Evolutionary conservation across 2,113 vertebrate species (phyloP), one percentile per base, ranked within the genome.

Genomic region (Larimichthys polyactis): DNA sequence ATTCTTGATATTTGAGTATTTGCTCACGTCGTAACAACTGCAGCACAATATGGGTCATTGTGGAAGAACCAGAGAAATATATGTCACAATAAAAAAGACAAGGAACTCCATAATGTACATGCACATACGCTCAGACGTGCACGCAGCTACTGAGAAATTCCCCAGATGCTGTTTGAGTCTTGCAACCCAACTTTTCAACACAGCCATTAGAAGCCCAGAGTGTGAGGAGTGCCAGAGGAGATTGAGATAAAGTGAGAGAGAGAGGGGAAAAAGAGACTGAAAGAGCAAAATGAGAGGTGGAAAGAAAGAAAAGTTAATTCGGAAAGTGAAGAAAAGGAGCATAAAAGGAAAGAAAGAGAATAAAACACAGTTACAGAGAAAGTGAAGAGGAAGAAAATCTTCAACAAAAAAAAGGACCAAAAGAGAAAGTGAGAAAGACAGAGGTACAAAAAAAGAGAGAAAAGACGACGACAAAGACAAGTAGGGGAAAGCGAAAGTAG

Each of bases 401-500:
- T 73, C 24, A 19, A 68, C n/a, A 52, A 63, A 68, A 52, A 63
- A 57, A 24, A 22, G 36, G 69, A 54, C 44, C 10, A 32, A 71
- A 29, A 70, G 19, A 71, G 40, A 72, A 49, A 32, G 62, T 16
- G 11, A 71, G 62, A 81, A 76, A 86, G 68, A 78, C 44, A 54
- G 15, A 71, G 58, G 58, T 68, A 40, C 3, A 49, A 36, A 54
- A 40, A 67, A 75, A 43, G 22, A 74, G 40, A 51, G 66, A 24
- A 46, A 58, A 72, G 70, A 69, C 2, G 1, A 71, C 15, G 70
- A 89, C 58, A 81, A 75, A 86, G 74, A 84, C n/a, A 66, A 75
- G 66, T 29, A 51, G 59, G 79, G 36, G 79, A 89, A 77, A 63
- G 74, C 27, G 52, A 65, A 85, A 81, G 82, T 74, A 64, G 82